Base-by-base conservation (phyloP, 2,888 invertebrate genomes). In the Nephrocerus scutellatus region DNA sequence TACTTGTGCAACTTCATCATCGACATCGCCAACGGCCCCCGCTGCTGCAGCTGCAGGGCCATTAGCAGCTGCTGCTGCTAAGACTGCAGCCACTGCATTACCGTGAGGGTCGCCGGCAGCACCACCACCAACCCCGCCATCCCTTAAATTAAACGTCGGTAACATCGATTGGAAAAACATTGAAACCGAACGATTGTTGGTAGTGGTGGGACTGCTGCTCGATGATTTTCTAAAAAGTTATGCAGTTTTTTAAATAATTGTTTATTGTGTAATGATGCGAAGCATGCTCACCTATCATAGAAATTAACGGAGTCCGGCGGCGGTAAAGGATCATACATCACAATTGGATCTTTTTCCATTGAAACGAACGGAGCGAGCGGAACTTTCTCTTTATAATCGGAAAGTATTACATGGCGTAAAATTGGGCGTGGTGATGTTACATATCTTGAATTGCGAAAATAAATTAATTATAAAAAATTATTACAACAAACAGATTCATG, bases 271-370 rank as follows among this genome's bases (percentile, higher is more conserved):
- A n/a, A n/a, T n/a, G n/a, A n/a, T n/a, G n/a, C n/a, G n/a, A n/a
- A n/a, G 6, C 3, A 15, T 15, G 40, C 36, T 19, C 44, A 68
- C 67, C 77, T 74, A 32, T 76, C 73, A 62, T 88, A 88, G 41
- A 80, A 73, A 55, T 81, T 77, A 19, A 86, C 75, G 0, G 82
- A 77, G 65, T 88, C 83, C 25, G 70, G 53, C 2, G 88, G 88
- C 12, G 88, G 88, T 43, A 87, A 66, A 5, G 87, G 87, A 68
- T 88, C 87, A 56, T 82, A 82, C 45, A 79, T 79, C 56, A 85
- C 70, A 35, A 86, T 74, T 3, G 65, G 62, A 36, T 65, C 62
- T 23, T 61, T 65, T 43, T 68, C 68, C 35, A 60, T 64, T 6
- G 56, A 51, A 16, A 69, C 55, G 50, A 69, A 69, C 6, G 58